phyloP scores from a whole-genome alignment of 2,797 vertebrate genomes.

The Arrhamphus sclerolepis region DNA sequence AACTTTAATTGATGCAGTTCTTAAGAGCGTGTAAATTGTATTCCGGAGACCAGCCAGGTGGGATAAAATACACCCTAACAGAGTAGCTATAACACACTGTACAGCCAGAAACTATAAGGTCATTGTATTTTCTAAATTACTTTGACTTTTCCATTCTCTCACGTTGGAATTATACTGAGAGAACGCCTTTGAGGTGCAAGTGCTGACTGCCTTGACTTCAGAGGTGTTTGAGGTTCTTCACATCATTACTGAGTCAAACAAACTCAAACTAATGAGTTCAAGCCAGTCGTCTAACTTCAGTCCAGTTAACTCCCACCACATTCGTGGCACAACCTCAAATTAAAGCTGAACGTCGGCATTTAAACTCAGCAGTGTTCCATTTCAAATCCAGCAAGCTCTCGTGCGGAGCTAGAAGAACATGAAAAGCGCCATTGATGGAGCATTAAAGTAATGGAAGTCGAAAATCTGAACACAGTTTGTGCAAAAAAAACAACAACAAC shows the following conservation, averaged over 20 bases:
- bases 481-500: neutral
- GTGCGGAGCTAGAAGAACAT: constrained; percentile 11
- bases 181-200: neutral
- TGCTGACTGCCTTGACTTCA: constrained; percentile 8
- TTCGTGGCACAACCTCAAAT: constrained; percentile 38
- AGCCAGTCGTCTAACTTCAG: constrained; percentile 14
- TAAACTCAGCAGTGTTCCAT: constrained; percentile 31
- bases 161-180: neutral
- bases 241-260: constrained; percentile 5
- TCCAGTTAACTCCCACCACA: constrained; percentile 20
- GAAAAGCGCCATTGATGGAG: constrained; percentile 17
- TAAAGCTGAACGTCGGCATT: constrained; percentile 22
- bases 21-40: no score
- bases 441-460: no score
- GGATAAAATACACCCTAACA: neutral
- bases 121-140: neutral
- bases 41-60: neutral
- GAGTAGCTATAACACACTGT: neutral
- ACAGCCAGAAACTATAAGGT: neutral
- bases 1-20: no score
- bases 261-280: constrained; percentile 12
- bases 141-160: neutral
- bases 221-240: constrained; percentile 22
- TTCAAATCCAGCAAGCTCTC: constrained; percentile 9
- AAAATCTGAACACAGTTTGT: no score